A percentile compares a stretch with the other conserved stretches of the same genome.
These are phyloP conservation scores for Parnassius smintheus DNA, from an alignment of 2,888 invertebrate genomes.

Conservation along the genomic window DNA sequence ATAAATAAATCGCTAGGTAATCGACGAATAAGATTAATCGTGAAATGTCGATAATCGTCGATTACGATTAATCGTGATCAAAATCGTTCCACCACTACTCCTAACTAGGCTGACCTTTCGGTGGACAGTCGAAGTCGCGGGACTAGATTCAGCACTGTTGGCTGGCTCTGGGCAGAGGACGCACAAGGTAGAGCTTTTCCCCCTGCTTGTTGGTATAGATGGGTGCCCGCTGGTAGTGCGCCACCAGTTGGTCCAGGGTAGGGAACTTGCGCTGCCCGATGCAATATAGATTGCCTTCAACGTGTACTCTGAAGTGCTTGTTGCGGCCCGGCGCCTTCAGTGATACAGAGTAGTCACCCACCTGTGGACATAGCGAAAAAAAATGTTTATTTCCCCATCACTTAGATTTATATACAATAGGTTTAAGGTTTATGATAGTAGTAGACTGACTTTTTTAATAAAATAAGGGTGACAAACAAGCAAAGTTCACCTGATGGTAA, in stretches of 20 bases:
- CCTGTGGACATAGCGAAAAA: slow-evolving; percentile 76
- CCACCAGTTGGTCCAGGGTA: slow-evolving; percentile 96
- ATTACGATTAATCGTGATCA: too few species aligned
- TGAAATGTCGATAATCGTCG: too few species aligned
- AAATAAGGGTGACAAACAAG: too few species aligned
- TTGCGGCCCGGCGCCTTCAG: slow-evolving; percentile 98
- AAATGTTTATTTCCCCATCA: too few species aligned
- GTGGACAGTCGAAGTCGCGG: slow-evolving; percentile 13
- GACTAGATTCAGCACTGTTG: slow-evolving; percentile 51
- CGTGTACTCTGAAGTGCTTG: slow-evolving; percentile 99
- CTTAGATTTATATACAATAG: too few species aligned
- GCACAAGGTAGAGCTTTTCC: slow-evolving; percentile 97
- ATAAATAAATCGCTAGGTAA: too few species aligned
- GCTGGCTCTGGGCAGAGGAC: slow-evolving; percentile 87
- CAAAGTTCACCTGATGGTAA: too few species aligned
- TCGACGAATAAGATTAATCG: too few species aligned
- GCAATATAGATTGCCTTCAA: slow-evolving; percentile 94
- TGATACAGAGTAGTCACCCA: slow-evolving; percentile 99
- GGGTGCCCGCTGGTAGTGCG: slow-evolving; percentile 99
- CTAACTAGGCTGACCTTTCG: background rate
- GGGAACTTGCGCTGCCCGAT: slow-evolving; percentile 99
- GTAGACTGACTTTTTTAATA: too few species aligned
- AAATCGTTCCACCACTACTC: background rate
- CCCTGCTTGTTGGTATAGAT: slow-evolving; percentile 99
- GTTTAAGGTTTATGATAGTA: too few species aligned